Base-by-base conservation (phyloP, 2,888 invertebrate genomes). In the Sericinus montela region DNA sequence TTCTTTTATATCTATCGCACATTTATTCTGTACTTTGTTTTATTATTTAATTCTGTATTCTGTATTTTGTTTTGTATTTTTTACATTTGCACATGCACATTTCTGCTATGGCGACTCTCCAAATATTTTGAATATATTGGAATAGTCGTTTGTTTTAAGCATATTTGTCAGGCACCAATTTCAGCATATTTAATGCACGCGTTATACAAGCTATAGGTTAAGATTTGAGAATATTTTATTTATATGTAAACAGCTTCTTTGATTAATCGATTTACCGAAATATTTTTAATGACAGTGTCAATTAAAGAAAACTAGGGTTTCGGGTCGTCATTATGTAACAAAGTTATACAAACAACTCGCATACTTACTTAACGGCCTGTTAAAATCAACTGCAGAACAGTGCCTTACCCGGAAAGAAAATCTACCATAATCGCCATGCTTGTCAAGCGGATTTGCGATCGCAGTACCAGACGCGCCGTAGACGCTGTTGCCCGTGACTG, bases 101-200 rank as follows among this genome's bases (percentile, higher is more conserved):
- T 15, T 13, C 14, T 40, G 40, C 29, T 13, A 1, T 15, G 19
- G 16, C 25, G 44, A 39, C 48, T 48, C 25, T n/a, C 48, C 34
- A 39, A 39, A 48, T 48, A 44, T 39, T 43, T 13, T 13, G 7
- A 38, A 28, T 39, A 48, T 44, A 35, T 48, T 48, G 48, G 44
- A 43, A 34, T 19, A 44, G 44, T 44, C 32, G 15, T n/a, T 44
- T 14, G 16, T 6, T 16, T 13, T 32, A 15, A 4, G 39, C 48
- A 34, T 38, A 5, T 10, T 37, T 32, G 19, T 44, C 37, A 35
- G 32, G 29, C 48, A 41, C 39, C 44, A 39, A 43, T 25, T 48
- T 41, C 39, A 30, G 36, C 15, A 49, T 44, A n/a, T 29, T 36
- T 39, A 10, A 7, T 29, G 34, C 44, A 25, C 32, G 38, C 45